These are phyloP conservation scores for Platichthys flesus DNA, from an alignment of 2,113 vertebrate genomes.

Conservation along the genomic window DNA sequence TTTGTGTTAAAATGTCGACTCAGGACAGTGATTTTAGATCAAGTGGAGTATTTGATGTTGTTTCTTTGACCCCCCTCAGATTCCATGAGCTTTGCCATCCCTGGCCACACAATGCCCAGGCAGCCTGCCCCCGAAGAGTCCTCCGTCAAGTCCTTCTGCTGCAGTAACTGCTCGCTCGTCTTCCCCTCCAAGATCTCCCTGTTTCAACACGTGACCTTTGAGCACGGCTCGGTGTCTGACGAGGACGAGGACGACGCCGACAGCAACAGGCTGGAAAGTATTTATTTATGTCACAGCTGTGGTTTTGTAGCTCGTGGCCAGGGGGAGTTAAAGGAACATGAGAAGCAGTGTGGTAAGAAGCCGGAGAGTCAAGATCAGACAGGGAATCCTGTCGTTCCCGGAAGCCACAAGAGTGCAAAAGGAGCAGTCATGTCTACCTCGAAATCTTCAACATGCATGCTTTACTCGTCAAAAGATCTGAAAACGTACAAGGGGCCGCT, in stretches of 20 bases:
- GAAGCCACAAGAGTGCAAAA: background rate
- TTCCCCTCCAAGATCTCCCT: constrained; percentile 91
- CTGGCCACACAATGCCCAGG: constrained; percentile 81
- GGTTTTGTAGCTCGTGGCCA: constrained; percentile 84
- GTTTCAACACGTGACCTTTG: constrained; percentile 88
- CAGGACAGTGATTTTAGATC: background rate
- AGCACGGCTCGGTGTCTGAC: constrained; percentile 82
- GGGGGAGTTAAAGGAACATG: constrained; percentile 84
- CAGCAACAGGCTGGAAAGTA: constrained; percentile 68
- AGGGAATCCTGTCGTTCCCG: background rate
- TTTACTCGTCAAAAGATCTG: constrained; percentile 82
- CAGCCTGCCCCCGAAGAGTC: constrained; percentile 79
- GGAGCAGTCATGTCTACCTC: constrained; percentile 74
- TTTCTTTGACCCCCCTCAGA: constrained; percentile 65
- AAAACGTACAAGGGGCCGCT: constrained; percentile 80
- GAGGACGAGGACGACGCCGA: constrained; percentile 65
- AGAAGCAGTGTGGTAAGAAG: constrained; percentile 84
- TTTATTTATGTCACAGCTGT: constrained; percentile 86
- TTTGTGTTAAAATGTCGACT: background rate
- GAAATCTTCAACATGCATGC: constrained; percentile 66
- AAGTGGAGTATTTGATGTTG: background rate
- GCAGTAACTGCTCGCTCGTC: constrained; percentile 87
- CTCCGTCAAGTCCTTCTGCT: constrained; percentile 84
- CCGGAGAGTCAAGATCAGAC: background rate
- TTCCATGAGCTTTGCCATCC: constrained; percentile 78